Base-by-base conservation (phyloP, 2,113 vertebrate species). In the Setophaga petechia region DNA sequence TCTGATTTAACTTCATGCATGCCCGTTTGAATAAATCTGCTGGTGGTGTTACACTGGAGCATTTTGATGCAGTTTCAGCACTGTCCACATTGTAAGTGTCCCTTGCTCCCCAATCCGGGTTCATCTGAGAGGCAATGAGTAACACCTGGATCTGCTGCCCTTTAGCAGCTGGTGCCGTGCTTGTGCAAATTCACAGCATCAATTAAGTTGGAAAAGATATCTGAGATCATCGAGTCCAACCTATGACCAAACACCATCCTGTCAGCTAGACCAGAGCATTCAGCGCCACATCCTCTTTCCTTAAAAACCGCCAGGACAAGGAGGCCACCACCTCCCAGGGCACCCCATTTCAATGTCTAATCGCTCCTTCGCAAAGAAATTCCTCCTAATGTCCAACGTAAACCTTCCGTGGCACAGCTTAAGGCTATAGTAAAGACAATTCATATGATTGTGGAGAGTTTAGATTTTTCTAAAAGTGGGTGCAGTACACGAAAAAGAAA, bases 41-140 rank as follows among this genome's bases (percentile, higher is more conserved):
- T 69, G 66, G 19, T 49, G 35, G 0, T 68, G 44, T 47, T 49
- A 41, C 44, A 31, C 8, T 22, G 54, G 27, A 66, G 44, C 47
- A 47, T 35, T 87, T 24, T 18, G 24, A 11, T 41, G 17, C 16
- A 11, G 41, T 85, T 66, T 51, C 41, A 54, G 72, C 24, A 33
- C 10, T 52, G 35, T 23, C 4, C 35, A 28, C 66, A 6, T 6
- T 15, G 3, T 16, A 49, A 43, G 24, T 47, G 71, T 47, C 30
- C 16, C 25, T 21, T 65, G 47, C 41, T 68, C 15, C 21, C 35
- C 63, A 17, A 15, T 8, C n/a, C 0, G 1, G 15, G 7, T 19
- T 62, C 49, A 3, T 1, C 35, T 5, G 5, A 2, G 13, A 24
- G 41, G 18, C 49, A 10, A 1, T 0, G 1, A 35, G 11, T 1